phyloP scores from a whole-genome alignment of 2,797 vertebrate species.

The Catamblyrhynchus diadema region DNA sequence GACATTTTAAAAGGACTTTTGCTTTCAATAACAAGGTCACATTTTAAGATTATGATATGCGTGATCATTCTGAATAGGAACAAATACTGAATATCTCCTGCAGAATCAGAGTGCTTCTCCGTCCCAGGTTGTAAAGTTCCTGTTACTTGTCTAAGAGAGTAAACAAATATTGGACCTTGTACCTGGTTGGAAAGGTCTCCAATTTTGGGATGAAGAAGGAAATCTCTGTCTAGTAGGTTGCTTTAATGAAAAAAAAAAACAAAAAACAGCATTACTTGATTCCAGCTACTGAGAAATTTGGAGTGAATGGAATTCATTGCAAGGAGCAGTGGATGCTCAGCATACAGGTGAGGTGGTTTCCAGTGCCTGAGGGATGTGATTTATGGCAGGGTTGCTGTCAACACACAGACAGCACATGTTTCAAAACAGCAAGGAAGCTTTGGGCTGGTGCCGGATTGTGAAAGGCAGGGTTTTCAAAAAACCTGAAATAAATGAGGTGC shows the following conservation, averaged over 20 bases:
- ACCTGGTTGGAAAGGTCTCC: conserved; percentile 24
- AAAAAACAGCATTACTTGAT: not conserved
- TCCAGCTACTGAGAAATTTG: conserved; percentile 1
- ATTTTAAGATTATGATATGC: not conserved
- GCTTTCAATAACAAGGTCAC: not conserved
- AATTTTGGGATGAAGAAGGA: not conserved
- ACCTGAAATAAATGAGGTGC: conserved; percentile 27
- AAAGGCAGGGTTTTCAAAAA: conserved; percentile 34
- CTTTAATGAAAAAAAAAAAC: not conserved
- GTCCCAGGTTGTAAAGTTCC: not conserved
- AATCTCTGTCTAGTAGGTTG: not conserved
- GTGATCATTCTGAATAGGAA: not conserved
- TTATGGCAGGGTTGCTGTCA: conserved; percentile 13
- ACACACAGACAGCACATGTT: not conserved
- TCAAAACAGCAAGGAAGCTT: conserved; percentile 25
- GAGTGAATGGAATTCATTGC: not conserved
- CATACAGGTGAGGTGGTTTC: conserved; percentile 21
- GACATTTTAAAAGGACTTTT: conserved; percentile 12
- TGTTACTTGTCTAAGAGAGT: not conserved
- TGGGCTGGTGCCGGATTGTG: not conserved
- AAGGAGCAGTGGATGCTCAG: not conserved
- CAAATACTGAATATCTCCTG: not conserved
- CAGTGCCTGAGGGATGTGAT: not conserved
- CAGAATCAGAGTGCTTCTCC: not conserved
- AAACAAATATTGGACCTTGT: conserved; percentile 29